These are phyloP conservation scores for Tragulus kanchil DNA, from an alignment of 2,113 vertebrate genomes.

Conservation along the genomic window DNA sequence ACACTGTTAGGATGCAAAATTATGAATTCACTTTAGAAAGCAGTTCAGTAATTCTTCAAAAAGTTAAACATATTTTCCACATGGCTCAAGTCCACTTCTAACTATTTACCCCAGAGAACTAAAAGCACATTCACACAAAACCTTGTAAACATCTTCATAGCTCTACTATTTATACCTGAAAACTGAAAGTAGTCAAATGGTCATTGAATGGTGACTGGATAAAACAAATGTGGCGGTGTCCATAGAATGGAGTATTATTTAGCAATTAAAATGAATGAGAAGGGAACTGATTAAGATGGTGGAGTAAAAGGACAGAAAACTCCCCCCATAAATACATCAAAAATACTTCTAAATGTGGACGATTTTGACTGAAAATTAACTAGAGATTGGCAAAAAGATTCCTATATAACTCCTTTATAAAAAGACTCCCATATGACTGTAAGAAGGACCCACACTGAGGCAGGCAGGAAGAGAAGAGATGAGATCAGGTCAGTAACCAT, in stretches of 20 bases:
- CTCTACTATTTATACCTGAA: not conserved
- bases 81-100: not conserved
- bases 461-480: not conserved
- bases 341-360: not conserved
- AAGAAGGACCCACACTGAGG: not conserved
- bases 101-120: not conserved
- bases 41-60: not conserved
- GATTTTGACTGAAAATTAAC: not conserved
- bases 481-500: not conserved
- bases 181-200: not conserved
- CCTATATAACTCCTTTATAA: too few species aligned
- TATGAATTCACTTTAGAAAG: not conserved
- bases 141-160: not conserved
- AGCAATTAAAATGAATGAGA: not conserved
- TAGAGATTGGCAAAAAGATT: not conserved
- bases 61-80: not conserved
- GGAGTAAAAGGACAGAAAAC: too few species aligned
- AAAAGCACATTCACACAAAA: constrained; percentile 12
- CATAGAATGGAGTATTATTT: not conserved
- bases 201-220: not conserved
- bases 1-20: not conserved
- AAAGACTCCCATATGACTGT: too few species aligned
- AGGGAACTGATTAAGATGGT: not conserved
- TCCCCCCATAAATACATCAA: not conserved
- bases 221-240: not conserved